Base-by-base conservation (phyloP, 2,797 vertebrate species). In the Hoplostethus atlanticus region DNA sequence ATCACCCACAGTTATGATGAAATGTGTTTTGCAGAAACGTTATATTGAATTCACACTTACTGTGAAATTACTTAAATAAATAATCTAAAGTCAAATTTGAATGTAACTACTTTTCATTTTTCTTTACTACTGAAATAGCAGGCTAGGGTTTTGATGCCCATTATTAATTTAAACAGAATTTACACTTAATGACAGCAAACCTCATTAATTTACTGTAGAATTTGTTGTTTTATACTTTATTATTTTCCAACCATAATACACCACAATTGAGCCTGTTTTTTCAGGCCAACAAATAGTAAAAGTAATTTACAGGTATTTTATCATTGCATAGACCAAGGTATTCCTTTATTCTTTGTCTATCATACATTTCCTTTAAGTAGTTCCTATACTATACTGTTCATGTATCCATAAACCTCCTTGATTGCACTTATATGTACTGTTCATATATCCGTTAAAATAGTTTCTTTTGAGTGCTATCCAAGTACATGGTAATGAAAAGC, bases 401-500 rank as follows among this genome's bases (percentile, higher is more conserved):
- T 21, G 21, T 21, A 21, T 21, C 21, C 21, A 21, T 21, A 21
- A 21, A 21, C 21, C 21, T 21, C 21, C 21, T 21, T 21, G 21
- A 21, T 21, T 21, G 1, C 21, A 21, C 21, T 21, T 21, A 21
- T 11, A 28, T 44, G 13, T 15, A 5, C 42, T 60, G 34, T 52
- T 17, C 15, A 53, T 10, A 58, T 31, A 38, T 5, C 12, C 48
- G 5, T 21, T 21, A 21, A 21, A 36, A 54, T 44, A 63, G 28
- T 64, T 77, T 67, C 28, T 47, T 76, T 13, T 52, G 48, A 83
- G 60, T 65, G 34, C 68, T 51, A 66, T 68, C 60, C 55, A 85
- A 85, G 71, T 73, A 74, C 74, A 73, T 31, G 47, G 16, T 71
- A 48, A 38, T 72, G 76, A 80, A 69, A 76, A 80, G 64, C 54